These are phyloP conservation scores for Clarias fuscus DNA, from an alignment of 2,797 vertebrate species.

Conservation along the genomic window DNA sequence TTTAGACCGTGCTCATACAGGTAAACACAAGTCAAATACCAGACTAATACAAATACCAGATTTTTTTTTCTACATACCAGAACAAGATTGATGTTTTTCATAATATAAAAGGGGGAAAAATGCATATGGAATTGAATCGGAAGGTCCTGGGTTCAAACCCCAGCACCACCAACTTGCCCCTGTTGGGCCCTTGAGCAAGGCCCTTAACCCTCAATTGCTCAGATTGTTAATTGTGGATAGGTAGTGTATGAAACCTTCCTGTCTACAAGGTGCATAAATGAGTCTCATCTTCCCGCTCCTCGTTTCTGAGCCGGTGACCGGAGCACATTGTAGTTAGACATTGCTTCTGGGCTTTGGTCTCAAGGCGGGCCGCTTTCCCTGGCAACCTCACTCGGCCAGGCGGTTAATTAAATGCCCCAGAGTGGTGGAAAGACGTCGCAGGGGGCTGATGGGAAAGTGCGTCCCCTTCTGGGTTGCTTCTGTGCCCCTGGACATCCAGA, in stretches of 20 bases:
- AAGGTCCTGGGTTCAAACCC: too few species aligned
- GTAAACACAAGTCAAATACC: too few species aligned
- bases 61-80: too few species aligned
- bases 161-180: too few species aligned
- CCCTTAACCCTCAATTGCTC: too few species aligned
- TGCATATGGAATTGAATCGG: too few species aligned
- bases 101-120: too few species aligned
- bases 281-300: neutral
- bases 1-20: too few species aligned
- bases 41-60: too few species aligned
- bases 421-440: constrained; percentile 1
- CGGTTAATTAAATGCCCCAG: constrained; percentile 25
- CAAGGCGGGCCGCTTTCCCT: constrained; percentile 32
- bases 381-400: neutral
- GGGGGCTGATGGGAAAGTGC: constrained; percentile 37
- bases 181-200: too few species aligned
- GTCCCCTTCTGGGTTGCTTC: constrained; percentile 18
- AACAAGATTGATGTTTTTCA: too few species aligned
- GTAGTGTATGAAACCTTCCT: neutral
- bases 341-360: neutral
- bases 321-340: neutral
- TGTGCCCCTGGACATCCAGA: neutral
- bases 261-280: neutral
- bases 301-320: neutral
- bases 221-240: too few species aligned